Evolutionary conservation across 1,140 invertebrate species (phyloP), one percentile per base, ranked within the genome.

Genomic region (Hylaeus anthracinus): DNA sequence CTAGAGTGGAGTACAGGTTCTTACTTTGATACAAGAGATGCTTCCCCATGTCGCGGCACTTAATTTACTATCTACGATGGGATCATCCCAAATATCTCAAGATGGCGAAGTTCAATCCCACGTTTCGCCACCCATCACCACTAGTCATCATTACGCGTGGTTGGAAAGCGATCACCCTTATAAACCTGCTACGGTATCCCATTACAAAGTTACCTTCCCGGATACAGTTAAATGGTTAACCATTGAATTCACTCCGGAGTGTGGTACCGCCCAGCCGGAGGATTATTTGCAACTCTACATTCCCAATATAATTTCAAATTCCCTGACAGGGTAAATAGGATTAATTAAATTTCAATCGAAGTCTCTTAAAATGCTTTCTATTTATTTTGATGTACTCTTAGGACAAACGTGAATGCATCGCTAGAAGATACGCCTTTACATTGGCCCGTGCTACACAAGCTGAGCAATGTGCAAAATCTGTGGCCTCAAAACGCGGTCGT

Each of bases 101-200:
- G 90, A 92, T n/a, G 91, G 86, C 63, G 91, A 92, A 66, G 86
- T 67, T 48, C 91, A 91, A 58, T 75, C 88, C 39, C 90, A 92
- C 56, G 85, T 88, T 78, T 53, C 90, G 72, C 85, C 91, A n/a
- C 88, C 91, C 10, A 61, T 93, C 63, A 96, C 97, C 10, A 97
- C 97, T 1, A 97, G 96, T 82, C 95, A 96, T 87, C 97, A 98
- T 93, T 98, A 98, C 90, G 97, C 98, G 10, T 96, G 98, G 94
- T 95, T 99, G 9, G 98, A 99, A 94, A 99, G 98, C 92, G 98
- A 98, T 55, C 99, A 99, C 95, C 99, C 98, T 0, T 99, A 99
- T 92, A 98, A 98, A 93, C 96, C 97, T 58, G 97, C 98, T 4
- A 96, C 96, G 67, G 97, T 99, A 14, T 96, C 96, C 56, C 97